Evolutionary conservation across 2,113 vertebrate species (phyloP).

Genomic region (Heterotis niloticus): DNA sequence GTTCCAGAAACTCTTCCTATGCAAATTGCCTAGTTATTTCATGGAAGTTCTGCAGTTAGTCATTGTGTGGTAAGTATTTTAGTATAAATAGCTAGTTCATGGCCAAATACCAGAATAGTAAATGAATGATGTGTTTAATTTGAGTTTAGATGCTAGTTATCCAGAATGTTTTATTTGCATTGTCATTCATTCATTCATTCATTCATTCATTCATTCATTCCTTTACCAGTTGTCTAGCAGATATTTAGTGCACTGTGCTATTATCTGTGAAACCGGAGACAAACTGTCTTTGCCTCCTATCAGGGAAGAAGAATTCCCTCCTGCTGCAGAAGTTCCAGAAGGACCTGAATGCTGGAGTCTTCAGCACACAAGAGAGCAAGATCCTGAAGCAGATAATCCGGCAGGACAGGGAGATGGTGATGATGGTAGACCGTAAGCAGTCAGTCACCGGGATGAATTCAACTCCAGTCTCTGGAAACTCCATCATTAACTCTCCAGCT

Average conservation of each 20-base stretch:
- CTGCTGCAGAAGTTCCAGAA: constrained; percentile 98
- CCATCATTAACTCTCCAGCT: constrained; percentile 81
- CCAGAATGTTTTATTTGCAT: too few species aligned
- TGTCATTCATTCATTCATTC: background rate
- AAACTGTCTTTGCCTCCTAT: constrained; percentile 42
- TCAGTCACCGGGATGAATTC: constrained; percentile 71
- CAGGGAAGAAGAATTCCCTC: constrained; percentile 99
- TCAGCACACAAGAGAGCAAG: constrained; percentile 98
- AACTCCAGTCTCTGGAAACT: constrained; percentile 75
- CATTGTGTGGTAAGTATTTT: too few species aligned
- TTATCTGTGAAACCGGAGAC: constrained; percentile 32
- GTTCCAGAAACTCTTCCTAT: too few species aligned
- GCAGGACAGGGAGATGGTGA: constrained; percentile 97
- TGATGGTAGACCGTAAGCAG: constrained; percentile 75
- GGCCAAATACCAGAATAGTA: too few species aligned
- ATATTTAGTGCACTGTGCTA: constrained; percentile 29
- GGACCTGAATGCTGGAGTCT: constrained; percentile 94
- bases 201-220: constrained; percentile 40
- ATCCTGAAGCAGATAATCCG: constrained; percentile 97
- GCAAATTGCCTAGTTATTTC: too few species aligned
- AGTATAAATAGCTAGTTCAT: too few species aligned
- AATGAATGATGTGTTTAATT: too few species aligned
- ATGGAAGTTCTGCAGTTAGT: too few species aligned
- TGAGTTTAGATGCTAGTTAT: too few species aligned
- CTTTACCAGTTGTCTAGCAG: constrained; percentile 45